Base-by-base conservation (phyloP, 2,888 invertebrate species). In the Sesia apiformis region DNA sequence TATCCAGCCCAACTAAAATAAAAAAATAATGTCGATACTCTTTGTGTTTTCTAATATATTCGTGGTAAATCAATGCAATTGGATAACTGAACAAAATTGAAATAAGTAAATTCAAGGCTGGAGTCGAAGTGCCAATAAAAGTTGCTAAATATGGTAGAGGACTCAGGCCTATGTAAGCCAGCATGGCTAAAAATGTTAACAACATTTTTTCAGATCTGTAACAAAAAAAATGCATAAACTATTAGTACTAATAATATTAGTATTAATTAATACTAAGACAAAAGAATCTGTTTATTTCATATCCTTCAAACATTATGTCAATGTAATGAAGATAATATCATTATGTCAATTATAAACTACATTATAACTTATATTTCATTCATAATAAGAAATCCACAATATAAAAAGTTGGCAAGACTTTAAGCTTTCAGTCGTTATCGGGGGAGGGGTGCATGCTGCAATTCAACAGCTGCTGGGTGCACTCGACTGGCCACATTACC, bases 1-100 rank as follows among this genome's bases (percentile, higher is more conserved):
- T 86, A 3, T 91, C 81, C 4, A 96, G 72, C 7, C 98, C 97
- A 59, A 92, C 91, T 0, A 88, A 38, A 4, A 93, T 90, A 73
- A 97, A 96, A 81, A 91, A 97, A 5, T 94, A 53, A 74, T 97
- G 95, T 74, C 96, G 94, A 41, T 90, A 70, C 5, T 63, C 52
- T 2, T 62, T 61, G 57, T 76, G 53, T 52, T 74, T 42, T 50
- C 50, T 50, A 4, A 50, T 38, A 39, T 50, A 50, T 38, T 38
- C 38, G 4, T 50, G 50, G 38, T 50, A 50, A 7, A 50, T 50
- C 3, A 38, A 38, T 50, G 38, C 50, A 4, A 50, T 8, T 38
- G 50, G 50, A 38, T 50, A 50, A 50, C 38, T 38, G 4, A 50
- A 38, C 38, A 50, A 5, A 50, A 50, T 50, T 50, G 50, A 50